Evolutionary conservation across 2,797 vertebrate genomes (phyloP).

Genomic region (Jordanella pulchra): DNA sequence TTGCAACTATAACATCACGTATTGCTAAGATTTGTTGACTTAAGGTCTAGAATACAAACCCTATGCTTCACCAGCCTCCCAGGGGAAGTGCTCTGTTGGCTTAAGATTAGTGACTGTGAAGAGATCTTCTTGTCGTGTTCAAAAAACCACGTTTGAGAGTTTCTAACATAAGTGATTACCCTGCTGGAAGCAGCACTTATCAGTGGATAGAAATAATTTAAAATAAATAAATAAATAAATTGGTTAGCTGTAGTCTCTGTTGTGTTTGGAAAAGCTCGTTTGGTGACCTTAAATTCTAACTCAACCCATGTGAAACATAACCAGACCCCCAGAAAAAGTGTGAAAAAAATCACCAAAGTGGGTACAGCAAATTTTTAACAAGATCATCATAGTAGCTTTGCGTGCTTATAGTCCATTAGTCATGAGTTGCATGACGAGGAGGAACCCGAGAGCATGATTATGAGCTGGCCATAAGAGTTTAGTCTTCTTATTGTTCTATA

Average conservation of each 20-base stretch:
- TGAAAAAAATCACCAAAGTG: background rate
- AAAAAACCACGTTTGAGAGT: background rate
- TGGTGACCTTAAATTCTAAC: background rate
- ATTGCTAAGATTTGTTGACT: too few species aligned
- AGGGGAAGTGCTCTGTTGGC: background rate
- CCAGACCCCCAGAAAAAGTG: too few species aligned
- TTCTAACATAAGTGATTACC: background rate
- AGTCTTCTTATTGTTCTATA: too few species aligned
- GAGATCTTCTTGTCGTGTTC: background rate
- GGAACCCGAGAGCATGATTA: background rate
- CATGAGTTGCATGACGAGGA: background rate
- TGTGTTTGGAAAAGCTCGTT: background rate
- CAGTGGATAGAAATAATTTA: background rate
- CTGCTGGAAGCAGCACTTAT: background rate
- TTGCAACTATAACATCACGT: background rate
- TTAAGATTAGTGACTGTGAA: background rate
- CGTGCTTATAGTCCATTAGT: background rate
- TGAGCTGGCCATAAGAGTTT: background rate
- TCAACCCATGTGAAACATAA: too few species aligned
- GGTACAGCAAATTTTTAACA: too few species aligned
- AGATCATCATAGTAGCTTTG: background rate
- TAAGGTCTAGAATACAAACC: background rate
- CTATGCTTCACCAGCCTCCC: background rate
- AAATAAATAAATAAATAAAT: background rate
- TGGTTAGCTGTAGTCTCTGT: background rate